Evolutionary conservation across 2,888 invertebrate genomes (phyloP).

Genomic region (Drosophila lutescens): DNA sequence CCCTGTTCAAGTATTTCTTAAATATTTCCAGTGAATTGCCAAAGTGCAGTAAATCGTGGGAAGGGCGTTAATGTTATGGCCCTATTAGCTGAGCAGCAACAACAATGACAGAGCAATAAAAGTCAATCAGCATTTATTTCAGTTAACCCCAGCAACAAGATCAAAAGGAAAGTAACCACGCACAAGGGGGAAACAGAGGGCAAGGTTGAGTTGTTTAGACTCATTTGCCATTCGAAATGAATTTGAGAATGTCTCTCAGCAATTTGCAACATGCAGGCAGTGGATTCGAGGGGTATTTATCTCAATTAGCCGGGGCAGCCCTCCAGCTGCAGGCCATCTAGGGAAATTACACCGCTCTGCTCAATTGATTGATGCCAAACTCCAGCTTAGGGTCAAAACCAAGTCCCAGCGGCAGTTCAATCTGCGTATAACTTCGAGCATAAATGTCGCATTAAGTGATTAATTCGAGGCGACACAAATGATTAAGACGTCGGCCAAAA

Average conservation of each 20-base stretch:
- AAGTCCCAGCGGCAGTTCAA: conserved; percentile 10
- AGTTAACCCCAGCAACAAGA: conserved; percentile 59
- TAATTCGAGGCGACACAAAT: conserved; percentile 20
- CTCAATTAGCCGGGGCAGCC: conserved; percentile 36
- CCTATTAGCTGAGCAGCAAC: conserved; percentile 57
- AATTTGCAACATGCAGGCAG: conserved; percentile 31
- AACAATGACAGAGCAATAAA: conserved; percentile 66
- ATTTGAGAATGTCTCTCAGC: conserved; percentile 37
- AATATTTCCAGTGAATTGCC: conserved; percentile 51
- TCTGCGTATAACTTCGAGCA: not conserved
- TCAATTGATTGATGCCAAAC: conserved; percentile 14
- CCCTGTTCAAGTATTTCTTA: conserved; percentile 36
- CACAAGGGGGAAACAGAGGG: conserved; percentile 3
- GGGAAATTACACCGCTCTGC: conserved; percentile 16
- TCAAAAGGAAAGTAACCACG: conserved; percentile 35
- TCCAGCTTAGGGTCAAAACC: not conserved
- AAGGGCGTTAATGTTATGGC: conserved; percentile 50
- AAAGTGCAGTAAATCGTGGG: conserved; percentile 60
- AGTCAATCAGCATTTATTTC: conserved; percentile 79
- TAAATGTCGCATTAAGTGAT: conserved; percentile 25
- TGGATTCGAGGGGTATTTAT: conserved; percentile 27
- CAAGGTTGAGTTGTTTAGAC: conserved; percentile 58
- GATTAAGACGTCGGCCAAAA: conserved; percentile 8
- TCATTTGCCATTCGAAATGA: conserved; percentile 60
- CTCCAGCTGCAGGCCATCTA: conserved; percentile 32